phyloP scores from a whole-genome alignment of 2,888 invertebrate genomes.

The Sericinus montela region DNA sequence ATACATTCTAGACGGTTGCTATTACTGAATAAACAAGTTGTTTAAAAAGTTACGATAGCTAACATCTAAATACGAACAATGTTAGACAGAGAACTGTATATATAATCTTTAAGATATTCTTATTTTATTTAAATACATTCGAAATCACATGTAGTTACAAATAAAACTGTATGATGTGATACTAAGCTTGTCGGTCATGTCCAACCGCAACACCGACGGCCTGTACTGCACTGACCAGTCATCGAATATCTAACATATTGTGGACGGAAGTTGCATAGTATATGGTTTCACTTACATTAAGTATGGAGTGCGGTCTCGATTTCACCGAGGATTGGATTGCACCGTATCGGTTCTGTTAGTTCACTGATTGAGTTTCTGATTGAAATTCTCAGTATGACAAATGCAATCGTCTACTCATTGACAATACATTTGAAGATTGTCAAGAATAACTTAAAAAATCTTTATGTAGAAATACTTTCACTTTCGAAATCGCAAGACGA shows the following conservation, averaged over 20 bases:
- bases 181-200: conserved; percentile 42
- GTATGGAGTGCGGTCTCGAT: conserved; percentile 57
- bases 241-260: conserved; percentile 61
- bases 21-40: no score
- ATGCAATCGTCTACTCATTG: background rate
- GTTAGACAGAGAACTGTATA: no score
- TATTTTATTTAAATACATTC: no score
- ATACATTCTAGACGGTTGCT: no score
- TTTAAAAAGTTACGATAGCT: no score
- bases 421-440: background rate
- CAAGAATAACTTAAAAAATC: background rate
- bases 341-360: conserved; percentile 59
- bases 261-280: conserved; percentile 70
- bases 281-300: conserved; percentile 69
- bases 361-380: conserved; percentile 67
- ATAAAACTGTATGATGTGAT: conserved; percentile 25
- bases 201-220: conserved; percentile 46
- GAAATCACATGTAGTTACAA: no score
- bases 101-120: no score
- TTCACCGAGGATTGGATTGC: conserved; percentile 52
- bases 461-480: background rate
- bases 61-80: no score
- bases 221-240: conserved; percentile 34
- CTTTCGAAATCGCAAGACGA: background rate
- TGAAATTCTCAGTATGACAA: conserved; percentile 31